These are phyloP conservation scores for Coreius guichenoti DNA, from an alignment of 2,797 vertebrate genomes.

Conservation along the genomic window DNA sequence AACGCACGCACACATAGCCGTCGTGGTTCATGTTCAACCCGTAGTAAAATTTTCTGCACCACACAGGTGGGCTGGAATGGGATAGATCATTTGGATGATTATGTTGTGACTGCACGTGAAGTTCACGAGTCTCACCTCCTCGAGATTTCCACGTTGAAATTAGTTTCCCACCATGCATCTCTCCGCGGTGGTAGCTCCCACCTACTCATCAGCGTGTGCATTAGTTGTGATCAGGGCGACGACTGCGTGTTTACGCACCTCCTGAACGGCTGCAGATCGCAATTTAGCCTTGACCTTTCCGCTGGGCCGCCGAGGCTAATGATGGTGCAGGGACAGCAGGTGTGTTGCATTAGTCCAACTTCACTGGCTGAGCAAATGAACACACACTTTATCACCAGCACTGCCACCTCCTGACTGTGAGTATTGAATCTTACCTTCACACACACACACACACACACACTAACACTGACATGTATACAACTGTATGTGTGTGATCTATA, in stretches of 20 bases:
- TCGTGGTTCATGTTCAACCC: not conserved
- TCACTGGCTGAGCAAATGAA: conserved; percentile 78
- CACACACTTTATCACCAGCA: conserved; percentile 55
- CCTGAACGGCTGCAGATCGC: conserved; percentile 60
- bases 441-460: conserved; percentile 44
- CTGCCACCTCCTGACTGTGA: conserved; percentile 71
- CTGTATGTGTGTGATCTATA: conserved; percentile 2
- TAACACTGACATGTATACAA: not conserved
- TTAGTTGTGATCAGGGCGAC: conserved; percentile 64
- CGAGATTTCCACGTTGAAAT: conserved; percentile 68
- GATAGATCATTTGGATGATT: conserved; percentile 54
- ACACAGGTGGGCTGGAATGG: conserved; percentile 48
- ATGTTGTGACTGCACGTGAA: conserved; percentile 49
- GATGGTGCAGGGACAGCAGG: conserved; percentile 78
- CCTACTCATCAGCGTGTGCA: conserved; percentile 76
- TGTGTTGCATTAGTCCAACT: conserved; percentile 80
- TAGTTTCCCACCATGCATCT: conserved; percentile 76
- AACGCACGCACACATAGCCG: conserved; percentile 9
- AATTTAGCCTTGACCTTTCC: conserved; percentile 77
- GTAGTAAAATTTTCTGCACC: not conserved
- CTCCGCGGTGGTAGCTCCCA: conserved; percentile 66
- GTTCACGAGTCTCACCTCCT: conserved; percentile 57
- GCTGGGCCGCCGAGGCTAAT: conserved; percentile 73
- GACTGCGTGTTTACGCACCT: conserved; percentile 41
- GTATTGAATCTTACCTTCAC: conserved; percentile 63